A percentile compares a stretch with the other conserved stretches of the same genome.
Conservation (phyloP, 2,113 vertebrate species). For the Pangasianodon hypophthalmus region DNA sequence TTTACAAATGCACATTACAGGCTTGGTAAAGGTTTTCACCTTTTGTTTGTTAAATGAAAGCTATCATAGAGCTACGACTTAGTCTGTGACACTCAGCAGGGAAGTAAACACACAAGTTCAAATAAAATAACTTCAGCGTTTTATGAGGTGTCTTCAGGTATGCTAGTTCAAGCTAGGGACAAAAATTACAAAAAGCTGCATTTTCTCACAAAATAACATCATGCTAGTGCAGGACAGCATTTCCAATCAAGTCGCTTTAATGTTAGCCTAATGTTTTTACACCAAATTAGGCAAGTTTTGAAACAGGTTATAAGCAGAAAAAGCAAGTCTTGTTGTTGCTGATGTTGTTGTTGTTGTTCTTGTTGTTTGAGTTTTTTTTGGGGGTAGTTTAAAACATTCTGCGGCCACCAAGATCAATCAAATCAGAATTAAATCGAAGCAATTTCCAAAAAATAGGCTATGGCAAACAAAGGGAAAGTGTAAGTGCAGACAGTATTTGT, state of each 20-base stretch:
- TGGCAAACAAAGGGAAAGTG: neutral
- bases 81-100: neutral
- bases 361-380: too few species aligned
- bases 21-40: neutral
- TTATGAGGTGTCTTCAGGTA: neutral
- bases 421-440: too few species aligned
- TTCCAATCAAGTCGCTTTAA: neutral
- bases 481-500: neutral
- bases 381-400: neutral
- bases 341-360: too few species aligned
- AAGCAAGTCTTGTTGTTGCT: neutral
- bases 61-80: neutral
- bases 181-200: neutral
- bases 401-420: too few species aligned
- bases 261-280: neutral
- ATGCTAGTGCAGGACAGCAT: neutral
- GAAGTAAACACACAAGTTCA: neutral
- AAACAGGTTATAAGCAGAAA: neutral
- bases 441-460: neutral
- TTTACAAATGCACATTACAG: neutral
- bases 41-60: neutral
- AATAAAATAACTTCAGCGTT: too few species aligned
- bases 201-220: neutral
- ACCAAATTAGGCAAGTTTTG: neutral
- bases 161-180: neutral